Percentiles rank a stretch among this genome's conserved stretches.
Evolutionary conservation across 2,888 invertebrate genomes (phyloP).

Genomic region (Parapristionchus giblindavisi): DNA sequence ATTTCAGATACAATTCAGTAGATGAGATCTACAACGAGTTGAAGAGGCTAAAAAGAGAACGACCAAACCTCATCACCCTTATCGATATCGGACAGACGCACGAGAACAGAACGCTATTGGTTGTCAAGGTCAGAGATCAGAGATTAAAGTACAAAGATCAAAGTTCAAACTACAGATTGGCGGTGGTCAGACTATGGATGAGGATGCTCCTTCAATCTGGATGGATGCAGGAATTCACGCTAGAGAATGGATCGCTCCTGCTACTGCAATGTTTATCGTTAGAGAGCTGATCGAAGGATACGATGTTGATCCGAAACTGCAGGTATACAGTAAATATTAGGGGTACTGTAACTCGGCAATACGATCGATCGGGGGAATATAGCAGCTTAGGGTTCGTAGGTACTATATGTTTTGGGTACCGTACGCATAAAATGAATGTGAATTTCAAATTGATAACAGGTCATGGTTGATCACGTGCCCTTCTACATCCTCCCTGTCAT

Average conservation of each 20-base stretch:
- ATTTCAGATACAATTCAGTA: constrained; percentile 49
- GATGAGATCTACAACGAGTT: constrained; percentile 58
- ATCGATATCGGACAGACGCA: constrained; percentile 67
- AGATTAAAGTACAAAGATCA: background rate
- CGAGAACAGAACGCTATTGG: constrained; percentile 61
- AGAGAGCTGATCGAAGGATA: constrained; percentile 49
- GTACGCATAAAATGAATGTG: too few relatives aligned
- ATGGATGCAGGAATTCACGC: constrained; percentile 57
- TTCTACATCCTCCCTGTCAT: constrained; percentile 67
- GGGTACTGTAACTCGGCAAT: background rate
- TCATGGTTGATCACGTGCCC: constrained; percentile 64
- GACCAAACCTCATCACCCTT: constrained; percentile 63
- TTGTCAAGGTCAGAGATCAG: constrained; percentile 52
- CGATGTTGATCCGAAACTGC: constrained; percentile 40
- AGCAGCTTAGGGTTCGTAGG: background rate
- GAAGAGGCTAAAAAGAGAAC: constrained; percentile 53
- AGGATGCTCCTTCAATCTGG: constrained; percentile 59
- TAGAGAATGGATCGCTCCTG: constrained; percentile 57
- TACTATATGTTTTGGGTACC: too few relatives aligned
- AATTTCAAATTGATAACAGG: too few relatives aligned
- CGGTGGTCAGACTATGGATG: constrained; percentile 48
- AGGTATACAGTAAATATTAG: constrained; percentile 5
- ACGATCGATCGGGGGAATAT: background rate
- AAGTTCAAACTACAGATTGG: constrained; percentile 43
- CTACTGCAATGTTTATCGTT: constrained; percentile 62